phyloP scores from a whole-genome alignment of 2,888 invertebrate genomes.

The Serrognathus titanus region DNA sequence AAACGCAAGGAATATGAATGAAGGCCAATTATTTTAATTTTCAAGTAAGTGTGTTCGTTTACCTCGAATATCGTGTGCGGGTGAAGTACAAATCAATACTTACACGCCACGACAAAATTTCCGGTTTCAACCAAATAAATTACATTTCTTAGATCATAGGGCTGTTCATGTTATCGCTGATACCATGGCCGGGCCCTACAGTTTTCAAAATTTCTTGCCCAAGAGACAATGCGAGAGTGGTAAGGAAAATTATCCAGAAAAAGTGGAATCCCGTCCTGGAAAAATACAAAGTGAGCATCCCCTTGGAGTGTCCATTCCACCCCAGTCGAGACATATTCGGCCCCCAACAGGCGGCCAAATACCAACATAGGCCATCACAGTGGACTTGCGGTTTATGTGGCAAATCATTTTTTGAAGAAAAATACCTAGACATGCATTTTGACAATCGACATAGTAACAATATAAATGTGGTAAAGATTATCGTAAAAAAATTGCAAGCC shows the following conservation, averaged over 20 bases:
- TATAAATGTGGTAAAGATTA: slow-evolving; percentile 68
- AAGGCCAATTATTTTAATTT: slow-evolving; percentile 81
- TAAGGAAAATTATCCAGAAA: slow-evolving; percentile 82
- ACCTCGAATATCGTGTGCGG: neutral
- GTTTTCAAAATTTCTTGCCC: slow-evolving; percentile 85
- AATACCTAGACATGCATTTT: slow-evolving; percentile 83
- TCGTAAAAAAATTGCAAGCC: neutral
- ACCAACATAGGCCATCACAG: slow-evolving; percentile 80
- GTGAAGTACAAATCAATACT: neutral
- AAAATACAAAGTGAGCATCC: slow-evolving; percentile 81
- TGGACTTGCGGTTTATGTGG: slow-evolving; percentile 91
- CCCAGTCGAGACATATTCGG: slow-evolving; percentile 83
- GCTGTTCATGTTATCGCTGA: slow-evolving; percentile 75
- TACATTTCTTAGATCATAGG: slow-evolving; percentile 63
- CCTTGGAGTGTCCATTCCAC: slow-evolving; percentile 87
- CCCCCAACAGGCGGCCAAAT: slow-evolving; percentile 81
- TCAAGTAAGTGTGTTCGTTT: slow-evolving; percentile 66
- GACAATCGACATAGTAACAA: slow-evolving; percentile 82
- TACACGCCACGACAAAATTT: neutral
- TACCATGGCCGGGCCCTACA: slow-evolving; percentile 85
- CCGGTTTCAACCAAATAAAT: neutral
- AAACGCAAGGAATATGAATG: slow-evolving; percentile 70
- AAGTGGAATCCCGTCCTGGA: slow-evolving; percentile 89
- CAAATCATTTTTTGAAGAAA: slow-evolving; percentile 87
- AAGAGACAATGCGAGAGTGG: slow-evolving; percentile 83